Conservation (phyloP, 2,113 vertebrate species). For the Eidolon helvum region DNA sequence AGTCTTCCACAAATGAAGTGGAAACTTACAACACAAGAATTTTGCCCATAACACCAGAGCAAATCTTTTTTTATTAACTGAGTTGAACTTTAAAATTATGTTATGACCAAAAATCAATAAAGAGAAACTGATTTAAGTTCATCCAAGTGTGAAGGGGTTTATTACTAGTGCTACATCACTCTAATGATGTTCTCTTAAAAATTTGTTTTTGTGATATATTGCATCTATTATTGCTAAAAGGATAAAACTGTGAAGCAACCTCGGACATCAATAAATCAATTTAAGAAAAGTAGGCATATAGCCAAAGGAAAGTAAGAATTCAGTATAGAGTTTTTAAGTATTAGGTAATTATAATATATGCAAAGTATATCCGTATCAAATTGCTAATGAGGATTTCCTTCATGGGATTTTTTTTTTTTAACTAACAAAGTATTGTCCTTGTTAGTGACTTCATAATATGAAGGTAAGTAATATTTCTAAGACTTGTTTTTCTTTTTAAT, state of each 20-base stretch:
- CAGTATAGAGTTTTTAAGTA: slow-evolving; percentile 76
- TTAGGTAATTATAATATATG: slow-evolving; percentile 77
- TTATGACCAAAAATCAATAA: slow-evolving; percentile 93
- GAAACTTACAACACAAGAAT: slow-evolving; percentile 81
- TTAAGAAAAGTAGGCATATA: slow-evolving; percentile 84
- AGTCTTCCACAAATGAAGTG: slow-evolving; percentile 70
- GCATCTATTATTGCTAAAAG: slow-evolving; percentile 91
- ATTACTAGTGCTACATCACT: slow-evolving; percentile 90
- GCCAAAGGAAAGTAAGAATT: slow-evolving; percentile 81
- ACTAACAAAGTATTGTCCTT: slow-evolving; percentile 61
- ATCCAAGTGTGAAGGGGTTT: slow-evolving; percentile 91
- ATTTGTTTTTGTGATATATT: slow-evolving; percentile 92
- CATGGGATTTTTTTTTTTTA: not conserved
- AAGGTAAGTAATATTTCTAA: slow-evolving; percentile 74
- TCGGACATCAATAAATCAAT: slow-evolving; percentile 90
- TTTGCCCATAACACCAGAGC: slow-evolving; percentile 79
- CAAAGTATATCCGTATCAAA: slow-evolving; percentile 57
- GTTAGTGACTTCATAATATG: not conserved
- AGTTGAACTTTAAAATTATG: slow-evolving; percentile 93
- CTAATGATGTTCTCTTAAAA: slow-evolving; percentile 92
- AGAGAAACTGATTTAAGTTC: slow-evolving; percentile 93
- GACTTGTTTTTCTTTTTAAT: slow-evolving; percentile 78
- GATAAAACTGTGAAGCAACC: slow-evolving; percentile 89
- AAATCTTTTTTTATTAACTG: slow-evolving; percentile 92
- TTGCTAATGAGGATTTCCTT: slow-evolving; percentile 71